Percentiles rank a stretch among this genome's conserved stretches.
phyloP scores from a whole-genome alignment of 1,140 invertebrate species.

The Eulimnadia texana region DNA sequence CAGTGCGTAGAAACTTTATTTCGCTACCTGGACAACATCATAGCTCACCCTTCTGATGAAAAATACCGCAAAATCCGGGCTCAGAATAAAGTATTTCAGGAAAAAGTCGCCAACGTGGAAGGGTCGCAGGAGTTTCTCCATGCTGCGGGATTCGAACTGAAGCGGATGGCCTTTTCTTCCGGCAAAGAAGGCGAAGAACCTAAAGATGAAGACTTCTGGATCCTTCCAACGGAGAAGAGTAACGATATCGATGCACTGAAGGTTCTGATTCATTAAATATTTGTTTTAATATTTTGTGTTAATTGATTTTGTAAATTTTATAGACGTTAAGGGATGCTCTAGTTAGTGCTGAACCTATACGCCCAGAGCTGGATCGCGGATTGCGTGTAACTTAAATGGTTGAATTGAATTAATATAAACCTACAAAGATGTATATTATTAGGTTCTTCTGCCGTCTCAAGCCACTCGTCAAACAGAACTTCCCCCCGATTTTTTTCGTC shows the following conservation, averaged over 20 bases:
- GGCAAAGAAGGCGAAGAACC: not conserved
- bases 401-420: not conserved
- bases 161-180: constrained; percentile 31
- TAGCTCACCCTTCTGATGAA: constrained; percentile 65
- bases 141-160: constrained; percentile 60
- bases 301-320: constrained; percentile 23
- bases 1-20: constrained; percentile 68
- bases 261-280: not conserved
- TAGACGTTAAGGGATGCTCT: constrained; percentile 57
- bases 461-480: constrained; percentile 48
- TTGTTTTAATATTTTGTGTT: not conserved
- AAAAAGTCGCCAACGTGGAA: constrained; percentile 61
- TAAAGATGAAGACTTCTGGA: constrained; percentile 20
- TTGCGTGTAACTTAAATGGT: constrained; percentile 32
- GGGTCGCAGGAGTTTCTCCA: constrained; percentile 66
- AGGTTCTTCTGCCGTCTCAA: constrained; percentile 61
- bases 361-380: constrained; percentile 67
- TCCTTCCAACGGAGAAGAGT: constrained; percentile 9
- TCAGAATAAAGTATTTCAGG: constrained; percentile 60
- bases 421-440: not conserved
- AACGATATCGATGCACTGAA: not conserved
- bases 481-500: constrained; percentile 64
- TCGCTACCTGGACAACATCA: constrained; percentile 83
- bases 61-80: constrained; percentile 83
- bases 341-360: constrained; percentile 58